Evolutionary conservation across 2,113 vertebrate genomes (phyloP).

Genomic region (Rhineura floridana): DNA sequence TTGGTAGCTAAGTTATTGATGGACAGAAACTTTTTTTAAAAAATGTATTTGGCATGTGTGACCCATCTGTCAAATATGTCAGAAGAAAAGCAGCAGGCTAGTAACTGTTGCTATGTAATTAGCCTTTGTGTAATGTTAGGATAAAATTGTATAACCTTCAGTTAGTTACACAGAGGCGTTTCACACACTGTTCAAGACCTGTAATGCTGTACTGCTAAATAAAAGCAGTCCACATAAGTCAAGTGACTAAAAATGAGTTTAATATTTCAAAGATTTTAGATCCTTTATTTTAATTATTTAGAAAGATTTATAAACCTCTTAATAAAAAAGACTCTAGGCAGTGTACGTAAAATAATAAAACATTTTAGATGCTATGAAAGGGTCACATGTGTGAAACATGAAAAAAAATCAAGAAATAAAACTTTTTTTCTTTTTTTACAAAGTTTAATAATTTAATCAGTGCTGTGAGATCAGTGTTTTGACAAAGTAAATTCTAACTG

Average conservation of each 20-base stretch:
- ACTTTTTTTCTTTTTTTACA: not conserved
- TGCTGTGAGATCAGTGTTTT: not conserved
- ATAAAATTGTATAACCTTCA: conserved; percentile 49
- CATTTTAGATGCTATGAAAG: not conserved
- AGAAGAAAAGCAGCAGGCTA: conserved; percentile 62
- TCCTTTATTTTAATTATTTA: not conserved
- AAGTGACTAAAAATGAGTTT: conserved; percentile 28
- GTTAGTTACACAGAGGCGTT: conserved; percentile 44
- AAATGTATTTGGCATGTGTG: conserved; percentile 45
- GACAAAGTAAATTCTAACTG: not conserved
- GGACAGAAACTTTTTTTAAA: conserved; percentile 30
- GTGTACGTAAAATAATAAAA: not conserved
- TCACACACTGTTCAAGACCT: conserved; percentile 6
- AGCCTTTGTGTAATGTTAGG: conserved; percentile 44
- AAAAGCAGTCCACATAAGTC: conserved; percentile 48
- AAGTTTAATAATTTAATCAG: not conserved
- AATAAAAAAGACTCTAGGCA: no score
- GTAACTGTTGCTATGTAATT: conserved; percentile 68
- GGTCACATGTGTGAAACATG: not conserved
- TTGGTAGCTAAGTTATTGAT: conserved; percentile 26
- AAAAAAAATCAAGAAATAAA: conserved; percentile 2
- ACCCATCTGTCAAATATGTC: conserved; percentile 57
- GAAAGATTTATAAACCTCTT: no score
- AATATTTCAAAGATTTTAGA: conserved; percentile 45
- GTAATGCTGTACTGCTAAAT: conserved; percentile 39